These are phyloP conservation scores for Tuberolachnus salignus DNA, from an alignment of 2,888 invertebrate species.

Conservation along the genomic window DNA sequence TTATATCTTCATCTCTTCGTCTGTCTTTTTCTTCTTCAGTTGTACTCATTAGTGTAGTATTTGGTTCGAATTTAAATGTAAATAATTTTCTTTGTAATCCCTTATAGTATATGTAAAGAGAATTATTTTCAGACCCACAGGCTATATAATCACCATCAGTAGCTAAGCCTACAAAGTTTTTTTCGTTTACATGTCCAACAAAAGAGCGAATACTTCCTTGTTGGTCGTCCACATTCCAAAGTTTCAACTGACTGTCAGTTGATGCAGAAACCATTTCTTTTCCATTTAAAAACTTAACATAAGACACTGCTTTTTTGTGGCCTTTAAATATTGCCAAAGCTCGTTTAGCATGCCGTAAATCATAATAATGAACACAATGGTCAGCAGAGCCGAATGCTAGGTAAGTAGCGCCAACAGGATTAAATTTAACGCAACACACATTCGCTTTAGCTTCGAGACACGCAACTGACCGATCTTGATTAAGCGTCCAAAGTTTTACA, in stretches of 20 bases:
- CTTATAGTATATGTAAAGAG: conserved; percentile 89
- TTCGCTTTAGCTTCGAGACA: conserved; percentile 92
- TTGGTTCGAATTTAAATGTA: conserved; percentile 84
- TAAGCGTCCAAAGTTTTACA: conserved; percentile 92
- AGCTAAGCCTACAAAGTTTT: conserved; percentile 93
- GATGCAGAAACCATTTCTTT: conserved; percentile 89
- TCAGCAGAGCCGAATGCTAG: conserved; percentile 96
- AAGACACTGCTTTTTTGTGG: conserved; percentile 92
- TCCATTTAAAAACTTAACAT: conserved; percentile 87
- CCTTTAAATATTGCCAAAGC: conserved; percentile 84
- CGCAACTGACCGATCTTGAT: conserved; percentile 82
- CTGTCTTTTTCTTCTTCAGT: conserved; percentile 71
- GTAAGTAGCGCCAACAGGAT: conserved; percentile 82
- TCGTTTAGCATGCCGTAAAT: conserved; percentile 81
- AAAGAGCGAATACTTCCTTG: conserved; percentile 79
- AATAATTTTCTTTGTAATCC: conserved; percentile 85
- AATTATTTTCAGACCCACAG: conserved; percentile 94
- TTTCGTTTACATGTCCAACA: conserved; percentile 91
- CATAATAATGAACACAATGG: conserved; percentile 95
- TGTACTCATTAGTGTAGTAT: conserved; percentile 65
- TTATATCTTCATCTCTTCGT: conserved; percentile 78
- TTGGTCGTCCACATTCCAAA: conserved; percentile 80
- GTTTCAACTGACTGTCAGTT: conserved; percentile 86
- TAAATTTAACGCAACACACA: conserved; percentile 93
- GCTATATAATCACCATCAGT: conserved; percentile 91